Conservation (phyloP, 2,888 invertebrate genomes). For the Caenorhabditis sp. region DNA sequence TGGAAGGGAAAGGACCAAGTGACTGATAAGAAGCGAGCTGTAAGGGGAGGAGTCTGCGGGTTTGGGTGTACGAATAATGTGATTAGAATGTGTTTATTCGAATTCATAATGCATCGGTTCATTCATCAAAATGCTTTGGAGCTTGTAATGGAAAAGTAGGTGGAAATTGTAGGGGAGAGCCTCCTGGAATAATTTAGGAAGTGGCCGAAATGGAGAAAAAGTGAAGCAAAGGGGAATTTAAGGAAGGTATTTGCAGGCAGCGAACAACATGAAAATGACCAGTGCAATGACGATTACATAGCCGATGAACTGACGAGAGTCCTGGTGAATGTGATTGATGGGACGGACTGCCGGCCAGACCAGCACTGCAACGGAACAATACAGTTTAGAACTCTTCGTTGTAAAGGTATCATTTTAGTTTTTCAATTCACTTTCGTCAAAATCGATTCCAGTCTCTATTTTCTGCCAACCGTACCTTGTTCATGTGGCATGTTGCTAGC, state of each 20-base stretch:
- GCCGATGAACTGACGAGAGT: conserved; percentile 71
- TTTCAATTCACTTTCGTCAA: too few relatives aligned
- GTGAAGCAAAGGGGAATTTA: conserved; percentile 32
- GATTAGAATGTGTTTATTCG: conserved; percentile 9
- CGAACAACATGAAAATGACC: conserved; percentile 73
- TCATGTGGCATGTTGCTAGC: conserved; percentile 52
- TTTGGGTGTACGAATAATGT: conserved; percentile 13
- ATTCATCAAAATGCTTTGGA: conserved; percentile 3
- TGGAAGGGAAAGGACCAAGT: conserved; percentile 12
- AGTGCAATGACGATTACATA: conserved; percentile 72
- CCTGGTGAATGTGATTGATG: conserved; percentile 70
- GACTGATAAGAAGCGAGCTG: conserved; percentile 41
- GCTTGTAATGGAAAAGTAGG: background rate
- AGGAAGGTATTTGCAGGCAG: conserved; percentile 73
- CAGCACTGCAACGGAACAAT: conserved; percentile 60
- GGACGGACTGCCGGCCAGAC: conserved; percentile 75
- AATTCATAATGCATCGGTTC: background rate
- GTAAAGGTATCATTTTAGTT: too few relatives aligned
- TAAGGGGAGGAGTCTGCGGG: conserved; percentile 42
- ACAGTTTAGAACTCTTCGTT: too few relatives aligned
- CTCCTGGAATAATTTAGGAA: conserved; percentile 1
- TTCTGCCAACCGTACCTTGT: conserved; percentile 60
- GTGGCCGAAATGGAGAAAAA: background rate
- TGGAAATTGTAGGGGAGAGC: conserved; percentile 15
- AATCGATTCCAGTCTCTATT: too few relatives aligned